Conservation (phyloP, 2,888 invertebrate species). For the Drosophila nr. perissopoda region DNA sequence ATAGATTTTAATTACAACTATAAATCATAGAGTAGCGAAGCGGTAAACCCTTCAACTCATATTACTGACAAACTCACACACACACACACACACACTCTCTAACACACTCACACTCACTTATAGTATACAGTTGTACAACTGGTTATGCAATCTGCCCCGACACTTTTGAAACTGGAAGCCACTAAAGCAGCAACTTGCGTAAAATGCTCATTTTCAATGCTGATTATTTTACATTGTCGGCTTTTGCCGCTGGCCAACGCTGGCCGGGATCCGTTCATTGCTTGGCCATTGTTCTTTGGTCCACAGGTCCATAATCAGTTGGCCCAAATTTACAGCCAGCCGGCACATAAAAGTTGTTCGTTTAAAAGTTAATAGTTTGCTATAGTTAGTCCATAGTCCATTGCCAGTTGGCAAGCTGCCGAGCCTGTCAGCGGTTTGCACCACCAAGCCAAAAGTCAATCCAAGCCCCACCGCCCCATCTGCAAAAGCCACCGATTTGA, state of each 20-base stretch:
- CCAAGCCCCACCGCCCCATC: not conserved
- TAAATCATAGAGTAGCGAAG: constrained; percentile 60
- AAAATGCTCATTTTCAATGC: constrained; percentile 26
- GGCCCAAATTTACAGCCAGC: constrained; percentile 35
- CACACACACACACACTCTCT: not conserved
- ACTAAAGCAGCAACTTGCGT: constrained; percentile 33
- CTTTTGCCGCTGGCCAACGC: constrained; percentile 13
- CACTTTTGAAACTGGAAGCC: constrained; percentile 13
- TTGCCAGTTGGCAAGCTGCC: constrained; percentile 41
- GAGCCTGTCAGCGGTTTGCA: constrained; percentile 3
- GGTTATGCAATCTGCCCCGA: not conserved
- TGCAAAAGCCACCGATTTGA: constrained; percentile 20
- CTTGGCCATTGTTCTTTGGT: constrained; percentile 41
- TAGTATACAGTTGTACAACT: not conserved
- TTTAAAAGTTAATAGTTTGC: constrained; percentile 69
- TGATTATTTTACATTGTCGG: constrained; percentile 45
- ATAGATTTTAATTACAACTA: constrained; percentile 76
- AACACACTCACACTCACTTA: not conserved
- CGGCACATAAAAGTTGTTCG: constrained; percentile 58
- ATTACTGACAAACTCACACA: constrained; percentile 25
- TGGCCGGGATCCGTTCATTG: constrained; percentile 34
- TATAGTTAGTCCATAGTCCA: constrained; percentile 34
- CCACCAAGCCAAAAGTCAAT: not conserved
- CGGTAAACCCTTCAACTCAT: constrained; percentile 32
- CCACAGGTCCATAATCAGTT: constrained; percentile 41